Percentiles rank a stretch among this genome's conserved stretches.
Evolutionary conservation across 2,888 invertebrate genomes (phyloP).

Genomic region (Pyrocoelia pectoralis): DNA sequence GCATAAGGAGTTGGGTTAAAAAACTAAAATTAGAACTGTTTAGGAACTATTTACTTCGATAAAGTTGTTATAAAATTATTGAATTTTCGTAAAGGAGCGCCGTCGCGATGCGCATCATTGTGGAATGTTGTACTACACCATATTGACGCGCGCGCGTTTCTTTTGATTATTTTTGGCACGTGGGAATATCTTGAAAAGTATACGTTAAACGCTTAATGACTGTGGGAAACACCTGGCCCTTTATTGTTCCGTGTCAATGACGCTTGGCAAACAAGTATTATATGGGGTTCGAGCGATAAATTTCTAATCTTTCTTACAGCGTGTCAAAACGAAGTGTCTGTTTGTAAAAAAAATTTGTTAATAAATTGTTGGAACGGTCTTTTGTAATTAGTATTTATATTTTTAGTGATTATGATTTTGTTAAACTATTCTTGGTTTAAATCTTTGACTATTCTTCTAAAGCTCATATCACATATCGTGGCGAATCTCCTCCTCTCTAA

Average conservation of each 20-base stretch:
- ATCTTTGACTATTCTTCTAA: no score
- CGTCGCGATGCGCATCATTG: conserved; percentile 10
- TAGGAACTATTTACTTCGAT: no score
- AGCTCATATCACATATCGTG: no score
- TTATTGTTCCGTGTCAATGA: conserved; percentile 23
- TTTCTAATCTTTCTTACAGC: neutral
- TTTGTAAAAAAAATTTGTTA: no score
- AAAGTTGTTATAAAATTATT: conserved; percentile 10
- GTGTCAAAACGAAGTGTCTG: no score
- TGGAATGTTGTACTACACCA: neutral
- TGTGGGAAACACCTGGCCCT: conserved; percentile 31
- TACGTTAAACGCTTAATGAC: conserved; percentile 18
- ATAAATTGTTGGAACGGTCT: no score
- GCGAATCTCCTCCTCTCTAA: no score
- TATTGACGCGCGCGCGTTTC: conserved; percentile 19
- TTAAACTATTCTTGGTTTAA: no score
- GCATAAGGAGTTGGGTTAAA: neutral
- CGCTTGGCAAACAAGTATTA: neutral
- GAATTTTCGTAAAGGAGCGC: conserved; percentile 15
- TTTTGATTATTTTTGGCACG: conserved; percentile 35
- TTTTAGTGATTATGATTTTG: no score
- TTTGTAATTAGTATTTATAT: no score
- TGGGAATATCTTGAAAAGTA: conserved; percentile 22
- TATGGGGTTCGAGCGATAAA: neutral
- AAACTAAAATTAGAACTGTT: no score